phyloP scores from a whole-genome alignment of 2,888 invertebrate species.

The Hirtodrosophila alboralis region DNA sequence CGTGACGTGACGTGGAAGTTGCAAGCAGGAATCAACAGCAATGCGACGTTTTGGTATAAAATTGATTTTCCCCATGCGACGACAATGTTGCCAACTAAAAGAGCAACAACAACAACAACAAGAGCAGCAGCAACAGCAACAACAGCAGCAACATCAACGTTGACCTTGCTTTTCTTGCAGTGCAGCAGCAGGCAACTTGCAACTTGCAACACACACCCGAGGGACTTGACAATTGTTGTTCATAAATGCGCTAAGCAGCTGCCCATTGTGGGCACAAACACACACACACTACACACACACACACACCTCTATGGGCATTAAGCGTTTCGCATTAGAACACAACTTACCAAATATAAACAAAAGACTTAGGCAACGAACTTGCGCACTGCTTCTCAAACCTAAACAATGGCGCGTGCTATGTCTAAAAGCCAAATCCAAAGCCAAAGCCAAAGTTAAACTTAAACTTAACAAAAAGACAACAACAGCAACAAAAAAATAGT shows the following conservation, averaged over 20 bases:
- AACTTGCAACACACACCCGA: too few species aligned
- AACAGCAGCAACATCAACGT: slow-evolving; percentile 27
- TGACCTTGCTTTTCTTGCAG: slow-evolving; percentile 69
- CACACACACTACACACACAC: slow-evolving; percentile 6
- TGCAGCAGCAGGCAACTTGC: slow-evolving; percentile 22
- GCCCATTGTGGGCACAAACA: slow-evolving; percentile 55
- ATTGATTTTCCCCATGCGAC: slow-evolving; percentile 74
- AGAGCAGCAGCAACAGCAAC: slow-evolving; percentile 7
- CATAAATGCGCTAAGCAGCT: slow-evolving; percentile 78
- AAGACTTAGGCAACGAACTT: slow-evolving; percentile 77
- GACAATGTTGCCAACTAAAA: slow-evolving; percentile 38
- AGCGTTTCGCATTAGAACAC: slow-evolving; percentile 64
- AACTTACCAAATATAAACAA: slow-evolving; percentile 75
- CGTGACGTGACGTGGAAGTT: slow-evolving; percentile 72
- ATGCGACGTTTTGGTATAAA: slow-evolving; percentile 70
- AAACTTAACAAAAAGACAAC: too few species aligned
- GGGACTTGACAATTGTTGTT: slow-evolving; percentile 77
- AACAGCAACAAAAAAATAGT: not conserved
- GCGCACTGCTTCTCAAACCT: slow-evolving; percentile 43
- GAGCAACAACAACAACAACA: slow-evolving; percentile 11
- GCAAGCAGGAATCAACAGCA: slow-evolving; percentile 40
- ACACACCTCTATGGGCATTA: slow-evolving; percentile 34
- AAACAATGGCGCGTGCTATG: slow-evolving; percentile 78
- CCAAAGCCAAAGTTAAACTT: slow-evolving; percentile 11
- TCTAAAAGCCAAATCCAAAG: slow-evolving; percentile 53